Conservation (phyloP, 1,140 invertebrate species). For the Megathymus violae region DNA sequence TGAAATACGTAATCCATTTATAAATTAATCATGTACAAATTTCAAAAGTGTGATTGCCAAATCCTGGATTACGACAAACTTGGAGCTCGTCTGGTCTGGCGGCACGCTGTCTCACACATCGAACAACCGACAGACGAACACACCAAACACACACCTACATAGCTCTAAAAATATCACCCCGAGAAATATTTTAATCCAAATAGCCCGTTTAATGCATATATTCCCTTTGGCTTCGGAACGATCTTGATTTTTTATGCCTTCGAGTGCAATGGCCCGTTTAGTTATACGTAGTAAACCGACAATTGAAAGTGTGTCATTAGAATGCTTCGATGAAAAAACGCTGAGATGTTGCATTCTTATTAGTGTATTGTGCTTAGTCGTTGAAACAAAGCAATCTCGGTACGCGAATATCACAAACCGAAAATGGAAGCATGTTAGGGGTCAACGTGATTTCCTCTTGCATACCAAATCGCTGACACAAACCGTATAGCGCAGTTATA, state of each 20-base stretch:
- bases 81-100: slow-evolving; percentile 68
- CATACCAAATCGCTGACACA: slow-evolving; percentile 76
- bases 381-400: slow-evolving; percentile 46
- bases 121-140: slow-evolving; percentile 67
- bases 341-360: slow-evolving; percentile 40
- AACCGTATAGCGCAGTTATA: slow-evolving; percentile 59
- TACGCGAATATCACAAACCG: slow-evolving; percentile 63
- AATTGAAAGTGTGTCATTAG: slow-evolving; percentile 63
- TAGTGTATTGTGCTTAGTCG: slow-evolving; percentile 38
- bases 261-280: slow-evolving; percentile 55
- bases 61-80: slow-evolving; percentile 68
- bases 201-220: slow-evolving; percentile 76
- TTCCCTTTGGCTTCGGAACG: slow-evolving; percentile 66
- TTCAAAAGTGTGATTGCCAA: slow-evolving; percentile 57
- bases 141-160: slow-evolving; percentile 63
- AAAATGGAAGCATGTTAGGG: slow-evolving; percentile 74
- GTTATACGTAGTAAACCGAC: slow-evolving; percentile 45
- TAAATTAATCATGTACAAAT: slow-evolving; percentile 32
- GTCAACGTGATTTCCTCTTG: slow-evolving; percentile 78
- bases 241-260: slow-evolving; percentile 57
- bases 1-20: slow-evolving; percentile 5
- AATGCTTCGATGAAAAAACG: slow-evolving; percentile 27
- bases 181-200: slow-evolving; percentile 81
- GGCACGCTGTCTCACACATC: slow-evolving; percentile 78
- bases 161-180: slow-evolving; percentile 75